These are phyloP conservation scores for Apus apus DNA, from an alignment of 2,113 vertebrate genomes.

Conservation along the genomic window DNA sequence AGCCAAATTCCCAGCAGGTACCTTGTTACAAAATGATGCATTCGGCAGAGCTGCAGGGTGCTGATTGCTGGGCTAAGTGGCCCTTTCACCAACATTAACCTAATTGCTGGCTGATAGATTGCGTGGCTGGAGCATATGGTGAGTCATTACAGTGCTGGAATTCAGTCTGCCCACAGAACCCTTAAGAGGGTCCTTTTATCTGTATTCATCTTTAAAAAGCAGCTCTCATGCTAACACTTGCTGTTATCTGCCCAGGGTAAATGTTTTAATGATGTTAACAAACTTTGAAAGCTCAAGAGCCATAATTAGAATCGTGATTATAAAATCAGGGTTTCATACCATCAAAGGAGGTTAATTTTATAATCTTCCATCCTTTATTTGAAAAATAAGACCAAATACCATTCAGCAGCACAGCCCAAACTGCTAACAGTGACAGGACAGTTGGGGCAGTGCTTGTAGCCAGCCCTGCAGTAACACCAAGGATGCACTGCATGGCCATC, in stretches of 20 bases:
- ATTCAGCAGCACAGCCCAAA: neutral
- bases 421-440: neutral
- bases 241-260: slow-evolving; percentile 77
- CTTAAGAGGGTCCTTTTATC: slow-evolving; percentile 64
- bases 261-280: slow-evolving; percentile 79
- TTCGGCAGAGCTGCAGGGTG: slow-evolving; percentile 52
- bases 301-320: slow-evolving; percentile 73
- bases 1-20: slow-evolving; percentile 36
- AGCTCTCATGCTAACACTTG: slow-evolving; percentile 69
- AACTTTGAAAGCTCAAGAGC: slow-evolving; percentile 75
- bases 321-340: slow-evolving; percentile 65
- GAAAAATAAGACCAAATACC: slow-evolving; percentile 26
- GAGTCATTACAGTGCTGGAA: slow-evolving; percentile 69
- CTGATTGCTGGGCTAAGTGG: slow-evolving; percentile 74
- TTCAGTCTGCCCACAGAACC: slow-evolving; percentile 62
- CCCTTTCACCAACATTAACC: slow-evolving; percentile 80
- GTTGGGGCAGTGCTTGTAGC: neutral
- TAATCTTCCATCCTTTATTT: slow-evolving; percentile 40
- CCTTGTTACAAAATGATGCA: slow-evolving; percentile 29
- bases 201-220: slow-evolving; percentile 72
- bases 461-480: neutral
- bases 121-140: slow-evolving; percentile 71
- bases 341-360: slow-evolving; percentile 71
- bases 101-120: slow-evolving; percentile 79
- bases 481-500: neutral